phyloP scores from a whole-genome alignment of 2,113 vertebrate species.

The Pungitius pungitius region DNA sequence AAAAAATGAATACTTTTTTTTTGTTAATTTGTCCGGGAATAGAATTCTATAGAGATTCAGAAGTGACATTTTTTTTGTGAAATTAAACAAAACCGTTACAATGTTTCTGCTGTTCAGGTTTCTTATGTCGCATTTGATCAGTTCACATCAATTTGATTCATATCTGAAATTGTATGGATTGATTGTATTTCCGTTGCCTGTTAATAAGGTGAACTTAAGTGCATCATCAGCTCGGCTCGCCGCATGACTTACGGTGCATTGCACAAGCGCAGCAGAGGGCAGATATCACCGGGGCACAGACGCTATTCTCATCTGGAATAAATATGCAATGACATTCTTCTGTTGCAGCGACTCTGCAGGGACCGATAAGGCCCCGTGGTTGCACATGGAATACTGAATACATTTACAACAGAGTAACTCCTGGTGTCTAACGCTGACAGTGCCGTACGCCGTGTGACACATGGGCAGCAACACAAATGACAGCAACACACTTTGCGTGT shows the following conservation, averaged over 20 bases:
- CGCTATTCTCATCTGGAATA: conserved; percentile 10
- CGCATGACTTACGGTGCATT: neutral
- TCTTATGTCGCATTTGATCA: neutral
- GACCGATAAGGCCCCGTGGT: conserved; percentile 13
- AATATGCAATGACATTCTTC: conserved; percentile 1
- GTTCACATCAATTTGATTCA: neutral
- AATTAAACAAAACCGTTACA: neutral
- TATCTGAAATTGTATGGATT: neutral
- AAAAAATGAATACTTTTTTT: neutral
- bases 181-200: neutral
- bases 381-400: conserved; percentile 7
- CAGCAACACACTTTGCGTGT: neutral
- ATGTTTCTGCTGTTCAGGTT: neutral
- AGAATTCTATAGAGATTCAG: too few relatives aligned
- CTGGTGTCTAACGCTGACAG: neutral
- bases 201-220: neutral
- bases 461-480: neutral
- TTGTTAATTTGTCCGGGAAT: neutral
- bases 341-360: conserved; percentile 18
- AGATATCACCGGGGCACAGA: neutral
- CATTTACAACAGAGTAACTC: neutral
- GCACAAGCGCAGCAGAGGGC: neutral
- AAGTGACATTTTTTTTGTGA: too few relatives aligned
- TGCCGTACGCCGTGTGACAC: neutral
- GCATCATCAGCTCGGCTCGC: neutral